A percentile compares a stretch with the other conserved stretches of the same genome.
phyloP scores from a whole-genome alignment of 1,140 invertebrate genomes.

The Neomicropteryx cornuta region DNA sequence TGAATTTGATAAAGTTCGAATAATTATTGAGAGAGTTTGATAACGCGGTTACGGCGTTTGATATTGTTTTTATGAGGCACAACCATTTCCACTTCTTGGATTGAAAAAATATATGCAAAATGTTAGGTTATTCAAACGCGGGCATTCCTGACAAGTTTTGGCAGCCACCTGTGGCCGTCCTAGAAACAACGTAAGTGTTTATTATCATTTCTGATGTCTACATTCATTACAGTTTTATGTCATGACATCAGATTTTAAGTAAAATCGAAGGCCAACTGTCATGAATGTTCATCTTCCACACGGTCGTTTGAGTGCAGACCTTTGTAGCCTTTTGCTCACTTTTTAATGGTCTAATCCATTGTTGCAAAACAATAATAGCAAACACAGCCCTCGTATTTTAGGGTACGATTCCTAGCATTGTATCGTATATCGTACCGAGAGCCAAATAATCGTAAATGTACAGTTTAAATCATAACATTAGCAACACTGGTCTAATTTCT shows the following conservation, averaged over 20 bases:
- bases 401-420: no score
- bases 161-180: conserved; percentile 69
- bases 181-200: conserved; percentile 66
- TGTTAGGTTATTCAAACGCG: conserved; percentile 32
- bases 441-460: no score
- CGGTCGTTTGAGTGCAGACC: conserved; percentile 7
- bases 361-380: conserved; percentile 2
- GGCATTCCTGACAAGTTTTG: conserved; percentile 76
- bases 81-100: no score
- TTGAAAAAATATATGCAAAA: no score
- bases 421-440: no score
- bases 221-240: neutral
- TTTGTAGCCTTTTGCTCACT: conserved; percentile 5
- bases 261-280: conserved; percentile 4
- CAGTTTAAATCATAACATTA: no score
- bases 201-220: conserved; percentile 3
- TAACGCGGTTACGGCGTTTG: no score
- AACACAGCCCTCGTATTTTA: no score
- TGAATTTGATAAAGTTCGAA: no score
- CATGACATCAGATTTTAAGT: neutral
- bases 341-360: conserved; percentile 4
- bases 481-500: no score
- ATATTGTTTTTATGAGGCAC: no score
- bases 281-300: conserved; percentile 7
- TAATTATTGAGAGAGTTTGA: no score